Base-by-base conservation (phyloP, 1,140 invertebrate species). In the Hyles euphorbiae region DNA sequence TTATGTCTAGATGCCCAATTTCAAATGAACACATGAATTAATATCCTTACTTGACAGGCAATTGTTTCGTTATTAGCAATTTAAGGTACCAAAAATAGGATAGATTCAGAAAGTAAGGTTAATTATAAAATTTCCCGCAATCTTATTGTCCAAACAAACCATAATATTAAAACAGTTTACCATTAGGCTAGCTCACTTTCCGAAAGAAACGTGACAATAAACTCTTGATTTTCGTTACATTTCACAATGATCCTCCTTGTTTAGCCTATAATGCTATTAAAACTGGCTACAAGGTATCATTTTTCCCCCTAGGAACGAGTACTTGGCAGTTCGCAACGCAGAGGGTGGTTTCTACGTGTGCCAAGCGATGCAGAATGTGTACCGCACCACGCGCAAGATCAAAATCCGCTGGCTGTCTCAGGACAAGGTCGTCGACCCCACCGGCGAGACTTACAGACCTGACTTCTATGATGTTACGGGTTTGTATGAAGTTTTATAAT, bases 271-370 rank as follows among this genome's bases (percentile, higher is more conserved):
- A 22, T 22, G 22, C 22, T 22, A 22, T 22, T 22, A 22, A 34
- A 54, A 54, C 34, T 36, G 3, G 36, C 3, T 36, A 36, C 4
- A 5, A 40, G 8, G 1, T 8, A 40, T 40, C 0, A 36, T 48
- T 57, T 11, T 58, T 46, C 22, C 87, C 90, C 59, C 60, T 60
- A 95, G 94, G 83, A 95, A 95, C 83, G 95, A 97, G 89, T 98
- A 97, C 89, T 88, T 98, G 67, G 96, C 96, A 33, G 96, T 98
- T 1, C 91, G 97, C 67, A 98, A 97, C 87, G 93, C 94, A 3
- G 93, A 96, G 88, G 95, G 95, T 48, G 93, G 95, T 49, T 98
- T 98, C 87, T 98, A 96, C 81, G 92, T 98, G 46, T 98, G 97
- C 81, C 96, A 97, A 87, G 93, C 96, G 3, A 93, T 95, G 85